Base-by-base conservation (phyloP, 2,113 vertebrate species). In the Taurulus bubalis region DNA sequence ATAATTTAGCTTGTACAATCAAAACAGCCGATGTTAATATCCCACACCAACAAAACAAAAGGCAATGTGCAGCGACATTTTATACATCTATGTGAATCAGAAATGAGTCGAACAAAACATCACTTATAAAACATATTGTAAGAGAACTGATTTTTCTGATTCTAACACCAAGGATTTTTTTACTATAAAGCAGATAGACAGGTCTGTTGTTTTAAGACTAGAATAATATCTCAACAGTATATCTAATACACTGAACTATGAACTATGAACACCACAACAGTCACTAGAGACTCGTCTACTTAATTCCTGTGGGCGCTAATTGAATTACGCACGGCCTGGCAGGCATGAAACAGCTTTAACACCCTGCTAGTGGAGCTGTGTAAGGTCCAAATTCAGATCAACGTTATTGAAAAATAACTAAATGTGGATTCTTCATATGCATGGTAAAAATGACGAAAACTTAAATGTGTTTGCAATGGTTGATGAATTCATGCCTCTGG, bases 11-110 rank as follows among this genome's bases (percentile, higher is more conserved):
- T 68, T 64, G 60, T 81, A 82, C 53, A 71, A 77, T 85, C 56
- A n/a, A 77, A 89, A 87, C 90, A 93, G 74, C 86, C 81, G 69
- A 71, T 80, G 91, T 91, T 91, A 90, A 93, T 77, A 11, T 64
- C 71, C 60, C 71, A 91, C 77, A 89, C 67, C 59, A 72, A 47
- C 38, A 85, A 18, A 10, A 42, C 8, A 71, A 38, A 72, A 73
- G 75, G 40, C 36, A 55, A 32, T 10, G 56, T 83, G 79, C 66
- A 77, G 51, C 3, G 47, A 85, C 71, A 71, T 26, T n/a, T 38
- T 51, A 45, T 20, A 74, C 30, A 68, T 65, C 65, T 70, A 74
- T 58, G 36, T 77, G 84, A 91, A 87, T 75, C 26, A 77, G 14
- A 42, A 86, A 87, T 71, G 28, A 89, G 67, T 77, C 12, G 5